Evolutionary conservation across 2,113 vertebrate genomes (phyloP), one percentile per base, ranked within the genome.

Genomic region (Entomyzon cyanotis): DNA sequence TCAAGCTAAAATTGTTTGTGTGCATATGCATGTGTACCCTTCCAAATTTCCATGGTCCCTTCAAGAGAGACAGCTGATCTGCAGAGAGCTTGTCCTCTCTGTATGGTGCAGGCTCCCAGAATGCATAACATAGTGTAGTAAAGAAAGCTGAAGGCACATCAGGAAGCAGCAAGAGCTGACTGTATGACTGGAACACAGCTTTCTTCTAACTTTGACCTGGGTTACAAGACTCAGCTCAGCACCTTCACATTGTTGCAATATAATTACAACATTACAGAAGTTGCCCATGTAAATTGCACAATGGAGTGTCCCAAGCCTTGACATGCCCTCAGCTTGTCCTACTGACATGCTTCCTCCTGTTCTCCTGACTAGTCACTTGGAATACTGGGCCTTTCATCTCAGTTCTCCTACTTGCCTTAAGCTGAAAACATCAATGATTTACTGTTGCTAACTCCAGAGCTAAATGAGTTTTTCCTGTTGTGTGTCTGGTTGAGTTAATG

Each of bases 101-200:
- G 65, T 16, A 5, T 0, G 2, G 28, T 1, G 1, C 41, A 56
- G 62, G 37, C 6, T 58, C 47, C 47, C 76, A 44, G 14, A 23
- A 7, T 12, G 24, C 24, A 7, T 9, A 35, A 3, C 35, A 35
- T 33, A 64, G 16, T 7, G 33, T 10, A 65, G 7, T 8, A 3
- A 31, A 25, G 69, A 44, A 84, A 77, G 49, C 17, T 35, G 25
- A 47, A 47, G 20, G 21, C 15, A 46, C 1, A 0, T 15, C 30
- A 67, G 59, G 22, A 17, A 73, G 39, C 63, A 78, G 30, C 31
- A 71, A 55, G 22, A 69, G 73, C 10, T 56, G 28, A 31, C 23
- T 1, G 0, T 19, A 10, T 21, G n/a, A 24, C 28, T 69, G 41
- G 37, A 68, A 69, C 0, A 1, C 20, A 69, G 23, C 12, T 65